Evolutionary conservation across 2,797 vertebrate species (phyloP), one percentile per base, ranked within the genome.

Genomic region (Ptychobarbus kaznakovi): DNA sequence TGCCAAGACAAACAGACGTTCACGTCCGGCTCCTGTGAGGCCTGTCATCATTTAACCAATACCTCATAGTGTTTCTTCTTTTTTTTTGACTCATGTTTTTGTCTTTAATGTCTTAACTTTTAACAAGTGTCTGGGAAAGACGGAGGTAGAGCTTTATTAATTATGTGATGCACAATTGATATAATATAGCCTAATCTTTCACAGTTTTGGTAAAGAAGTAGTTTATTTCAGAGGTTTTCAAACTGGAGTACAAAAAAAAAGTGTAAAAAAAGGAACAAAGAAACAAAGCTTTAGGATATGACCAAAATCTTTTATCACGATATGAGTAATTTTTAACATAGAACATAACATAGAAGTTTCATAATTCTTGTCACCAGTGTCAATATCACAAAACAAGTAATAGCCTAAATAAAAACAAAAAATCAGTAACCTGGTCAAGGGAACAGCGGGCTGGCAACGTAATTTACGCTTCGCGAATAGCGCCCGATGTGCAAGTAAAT

Each of bases 11-110:
- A 40, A 70, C n/a, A 82, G 35, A 12, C 32, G 9, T 25, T 32
- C 25, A 8, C 18, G 28, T 38, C 12, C 0, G 25, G 28, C 32
- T 75, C 46, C 13, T 72, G 25, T 35, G 53, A 61, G 13, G 25
- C 44, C 44, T 20, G 77, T n/a, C 20, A 16, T 72, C n/a, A 70
- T 70, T 70, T n/a, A n/a, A 70, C 68, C 38, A 70, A 44, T n/a
- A 73, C n/a, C n/a, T 46, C n/a, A 65, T 28, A 16, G 40, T 22
- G 1, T 12, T 22, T 5, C 10, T 3, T 16, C 7, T 5, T 9
- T 42, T 42, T 10, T 58, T n/a, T n/a, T 58, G 65, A 9, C 25
- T 28, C 15, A 28, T 7, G 3, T 35, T 38, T 40, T 18, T 70
- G 1, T 13, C 6, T 69, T 9, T 40, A 69, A 70, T 68, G n/a